Percentiles rank a stretch among this genome's conserved stretches.
phyloP scores from a whole-genome alignment of 2,113 vertebrate genomes.

The Scomber colias region DNA sequence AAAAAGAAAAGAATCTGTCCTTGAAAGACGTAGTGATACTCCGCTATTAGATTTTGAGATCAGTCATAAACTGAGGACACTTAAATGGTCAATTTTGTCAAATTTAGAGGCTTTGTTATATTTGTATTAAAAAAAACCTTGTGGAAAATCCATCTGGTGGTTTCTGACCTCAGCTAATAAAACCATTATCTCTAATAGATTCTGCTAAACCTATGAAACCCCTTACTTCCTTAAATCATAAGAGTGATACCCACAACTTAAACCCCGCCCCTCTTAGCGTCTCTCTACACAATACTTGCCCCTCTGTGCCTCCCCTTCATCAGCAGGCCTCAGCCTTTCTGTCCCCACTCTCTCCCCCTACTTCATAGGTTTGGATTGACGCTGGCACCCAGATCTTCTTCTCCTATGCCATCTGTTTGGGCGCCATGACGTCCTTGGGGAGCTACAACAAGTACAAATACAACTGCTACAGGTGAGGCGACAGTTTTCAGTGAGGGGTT shows the following conservation, averaged over 20 bases:
- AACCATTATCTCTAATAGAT: no score
- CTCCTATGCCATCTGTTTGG: slow-evolving; percentile 98
- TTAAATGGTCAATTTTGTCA: no score
- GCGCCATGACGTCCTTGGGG: slow-evolving; percentile 99
- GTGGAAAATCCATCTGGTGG: neutral
- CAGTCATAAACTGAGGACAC: neutral
- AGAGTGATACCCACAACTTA: neutral
- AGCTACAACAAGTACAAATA: slow-evolving; percentile 99
- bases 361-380: slow-evolving; percentile 95
- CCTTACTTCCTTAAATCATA: neutral
- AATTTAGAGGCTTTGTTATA: no score
- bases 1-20: neutral
- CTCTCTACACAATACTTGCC: neutral
- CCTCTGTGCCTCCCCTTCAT: neutral
- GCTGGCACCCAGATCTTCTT: slow-evolving; percentile 99
- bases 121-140: neutral
- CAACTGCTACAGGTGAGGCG: slow-evolving; percentile 98
- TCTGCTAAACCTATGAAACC: no score
- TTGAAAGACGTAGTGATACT: neutral
- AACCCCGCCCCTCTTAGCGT: neutral
- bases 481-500: slow-evolving; percentile 73
- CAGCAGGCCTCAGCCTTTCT: slow-evolving; percentile 75
- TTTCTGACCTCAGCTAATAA: neutral
- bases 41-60: neutral
- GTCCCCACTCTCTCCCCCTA: slow-evolving; percentile 21